Percentiles rank a stretch among this genome's conserved stretches.
Conservation (phyloP, 2,888 invertebrate genomes). For the Lasioglossum villosulum region DNA sequence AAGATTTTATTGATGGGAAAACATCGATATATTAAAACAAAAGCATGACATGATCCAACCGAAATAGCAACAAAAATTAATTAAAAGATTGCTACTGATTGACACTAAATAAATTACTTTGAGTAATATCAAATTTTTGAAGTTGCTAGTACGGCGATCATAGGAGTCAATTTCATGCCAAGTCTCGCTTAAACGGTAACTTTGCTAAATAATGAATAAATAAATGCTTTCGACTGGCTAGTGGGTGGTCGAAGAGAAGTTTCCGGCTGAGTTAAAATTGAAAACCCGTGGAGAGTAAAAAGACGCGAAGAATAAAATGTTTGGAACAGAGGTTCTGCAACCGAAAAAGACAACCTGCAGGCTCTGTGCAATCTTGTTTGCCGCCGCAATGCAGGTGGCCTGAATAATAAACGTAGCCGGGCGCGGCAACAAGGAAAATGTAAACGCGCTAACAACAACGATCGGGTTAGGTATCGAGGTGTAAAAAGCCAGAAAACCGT, state of each 20-base stretch:
- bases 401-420: background rate
- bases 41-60: background rate
- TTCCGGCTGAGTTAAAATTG: background rate
- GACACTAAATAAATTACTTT: too few relatives aligned
- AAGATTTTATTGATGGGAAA: background rate
- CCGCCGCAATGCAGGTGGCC: background rate
- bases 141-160: background rate
- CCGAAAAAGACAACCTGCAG: background rate
- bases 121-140: background rate
- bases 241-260: background rate
- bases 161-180: background rate
- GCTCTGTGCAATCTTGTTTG: background rate
- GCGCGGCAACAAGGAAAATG: background rate
- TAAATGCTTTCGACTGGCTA: background rate
- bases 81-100: background rate
- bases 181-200: background rate
- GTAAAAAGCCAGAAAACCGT: background rate
- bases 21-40: background rate
- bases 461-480: background rate
- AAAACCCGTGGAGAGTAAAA: background rate
- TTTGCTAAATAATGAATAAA: background rate
- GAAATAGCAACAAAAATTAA: background rate
- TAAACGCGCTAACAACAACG: background rate
- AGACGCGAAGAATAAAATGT: background rate
- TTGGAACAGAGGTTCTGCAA: background rate